Evolutionary conservation across 2,113 vertebrate species (phyloP).

Genomic region (Oreochromis tanganicae): DNA sequence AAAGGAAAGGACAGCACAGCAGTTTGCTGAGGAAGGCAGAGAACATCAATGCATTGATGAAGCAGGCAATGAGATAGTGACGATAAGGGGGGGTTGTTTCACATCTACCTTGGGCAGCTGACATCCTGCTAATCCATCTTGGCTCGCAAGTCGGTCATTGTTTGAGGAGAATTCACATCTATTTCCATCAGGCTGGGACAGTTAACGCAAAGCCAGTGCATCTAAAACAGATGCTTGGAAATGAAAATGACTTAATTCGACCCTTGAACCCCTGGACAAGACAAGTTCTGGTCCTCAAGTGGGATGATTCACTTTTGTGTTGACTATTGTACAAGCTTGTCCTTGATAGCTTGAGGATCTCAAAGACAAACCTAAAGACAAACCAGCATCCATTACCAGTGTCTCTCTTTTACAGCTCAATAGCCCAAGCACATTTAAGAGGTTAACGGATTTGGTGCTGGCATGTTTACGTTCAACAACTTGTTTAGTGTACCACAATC

Average conservation of each 20-base stretch:
- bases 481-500: neutral
- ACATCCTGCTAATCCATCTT: neutral
- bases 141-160: neutral
- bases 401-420: neutral
- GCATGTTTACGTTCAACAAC: neutral
- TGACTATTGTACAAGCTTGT: neutral
- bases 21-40: neutral
- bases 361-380: neutral
- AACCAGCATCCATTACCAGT: neutral
- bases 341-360: neutral
- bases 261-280: neutral
- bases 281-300: neutral
- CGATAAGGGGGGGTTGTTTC: neutral
- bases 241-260: fast-evolving
- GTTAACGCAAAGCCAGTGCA: neutral
- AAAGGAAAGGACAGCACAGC: neutral
- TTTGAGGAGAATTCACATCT: neutral
- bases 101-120: fast-evolving
- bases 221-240: neutral
- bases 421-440: neutral
- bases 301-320: neutral
- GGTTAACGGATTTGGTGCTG: neutral
- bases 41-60: fast-evolving
- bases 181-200: neutral
- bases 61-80: neutral